Percentiles rank a stretch among this genome's conserved stretches.
phyloP scores from a whole-genome alignment of 1,140 invertebrate genomes.

The Apis dorsata region DNA sequence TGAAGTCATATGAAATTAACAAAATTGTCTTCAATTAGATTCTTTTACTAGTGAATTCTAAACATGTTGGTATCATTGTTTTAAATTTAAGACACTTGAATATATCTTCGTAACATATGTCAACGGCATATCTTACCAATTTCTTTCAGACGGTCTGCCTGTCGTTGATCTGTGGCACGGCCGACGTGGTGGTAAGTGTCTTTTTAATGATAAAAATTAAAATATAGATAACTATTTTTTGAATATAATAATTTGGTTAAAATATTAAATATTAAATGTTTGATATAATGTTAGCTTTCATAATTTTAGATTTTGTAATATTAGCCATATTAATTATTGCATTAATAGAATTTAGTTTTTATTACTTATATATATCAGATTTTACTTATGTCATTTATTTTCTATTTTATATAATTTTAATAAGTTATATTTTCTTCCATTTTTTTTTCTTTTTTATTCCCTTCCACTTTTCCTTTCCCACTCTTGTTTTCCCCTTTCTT shows the following conservation, averaged over 20 bases:
- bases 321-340: not conserved
- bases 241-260: not conserved
- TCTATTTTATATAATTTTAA: not conserved
- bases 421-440: slow-evolving; percentile 10
- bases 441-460: slow-evolving; percentile 7
- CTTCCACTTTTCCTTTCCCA: slow-evolving; percentile 20
- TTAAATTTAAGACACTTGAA: slow-evolving; percentile 19
- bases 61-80: slow-evolving; percentile 31
- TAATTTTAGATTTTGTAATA: slow-evolving; percentile 6
- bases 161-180: slow-evolving; percentile 67
- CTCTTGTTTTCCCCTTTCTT: slow-evolving; percentile 38
- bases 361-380: not conserved
- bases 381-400: not conserved
- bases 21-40: not conserved
- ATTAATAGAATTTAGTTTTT: not conserved
- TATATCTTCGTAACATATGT: slow-evolving; percentile 53
- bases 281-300: not conserved
- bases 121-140: slow-evolving; percentile 54
- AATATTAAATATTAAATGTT: not conserved
- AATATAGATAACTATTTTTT: not conserved
- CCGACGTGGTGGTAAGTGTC: slow-evolving; percentile 53
- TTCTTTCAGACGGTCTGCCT: slow-evolving; percentile 60
- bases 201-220: not conserved
- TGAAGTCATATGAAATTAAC: not conserved
- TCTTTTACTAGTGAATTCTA: slow-evolving; percentile 36